These are phyloP conservation scores for Orgyia antiqua DNA, from an alignment of 2,888 invertebrate genomes.

Conservation along the genomic window DNA sequence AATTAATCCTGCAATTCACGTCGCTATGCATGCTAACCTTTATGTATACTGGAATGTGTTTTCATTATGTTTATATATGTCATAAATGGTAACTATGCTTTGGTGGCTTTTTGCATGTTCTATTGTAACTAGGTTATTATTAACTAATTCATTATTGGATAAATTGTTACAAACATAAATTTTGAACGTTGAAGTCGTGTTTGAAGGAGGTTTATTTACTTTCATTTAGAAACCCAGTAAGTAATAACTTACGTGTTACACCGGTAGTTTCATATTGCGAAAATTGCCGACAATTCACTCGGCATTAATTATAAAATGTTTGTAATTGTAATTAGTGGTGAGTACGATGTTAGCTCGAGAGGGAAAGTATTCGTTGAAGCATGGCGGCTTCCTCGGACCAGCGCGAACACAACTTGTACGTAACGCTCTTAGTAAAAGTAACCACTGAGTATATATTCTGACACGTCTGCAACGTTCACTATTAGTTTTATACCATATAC, in stretches of 20 bases:
- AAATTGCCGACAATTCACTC: constrained; percentile 29
- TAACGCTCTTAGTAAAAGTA: constrained; percentile 53
- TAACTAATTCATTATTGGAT: background rate
- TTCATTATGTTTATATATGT: constrained; percentile 14
- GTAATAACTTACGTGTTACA: constrained; percentile 32
- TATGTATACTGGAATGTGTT: constrained; percentile 15
- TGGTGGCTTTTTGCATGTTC: constrained; percentile 21
- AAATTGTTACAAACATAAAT: background rate
- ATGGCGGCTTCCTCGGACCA: constrained; percentile 49
- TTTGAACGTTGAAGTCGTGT: constrained; percentile 5
- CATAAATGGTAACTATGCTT: constrained; percentile 18
- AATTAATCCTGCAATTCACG: constrained; percentile 35
- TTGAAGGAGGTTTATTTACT: constrained; percentile 50
- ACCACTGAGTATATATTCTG: constrained; percentile 35
- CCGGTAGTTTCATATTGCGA: constrained; percentile 33
- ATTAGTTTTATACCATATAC: too few species aligned
- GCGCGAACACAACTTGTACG: too few species aligned
- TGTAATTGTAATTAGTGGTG: constrained; percentile 44
- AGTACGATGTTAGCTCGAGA: constrained; percentile 52
- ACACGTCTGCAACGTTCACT: constrained; percentile 33
- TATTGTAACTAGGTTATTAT: too few species aligned
- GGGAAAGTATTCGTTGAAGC: constrained; percentile 67
- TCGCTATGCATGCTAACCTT: constrained; percentile 34
- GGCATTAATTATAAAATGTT: constrained; percentile 39
- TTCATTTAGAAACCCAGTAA: constrained; percentile 50